Conservation (phyloP, 2,888 invertebrate species). For the Zygogramma bicolorata region DNA sequence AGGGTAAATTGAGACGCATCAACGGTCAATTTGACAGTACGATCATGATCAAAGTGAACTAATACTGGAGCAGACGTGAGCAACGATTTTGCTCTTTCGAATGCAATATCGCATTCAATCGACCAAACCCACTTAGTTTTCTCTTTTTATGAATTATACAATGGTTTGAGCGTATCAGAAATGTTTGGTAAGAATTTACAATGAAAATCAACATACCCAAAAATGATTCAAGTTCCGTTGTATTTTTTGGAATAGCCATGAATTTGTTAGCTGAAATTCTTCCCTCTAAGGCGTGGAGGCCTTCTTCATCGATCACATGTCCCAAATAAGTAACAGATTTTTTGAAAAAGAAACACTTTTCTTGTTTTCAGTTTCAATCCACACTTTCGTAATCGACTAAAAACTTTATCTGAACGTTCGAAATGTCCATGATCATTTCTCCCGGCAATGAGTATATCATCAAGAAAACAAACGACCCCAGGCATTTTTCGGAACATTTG, state of each 20-base stretch:
- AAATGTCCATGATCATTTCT: not conserved
- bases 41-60: not conserved
- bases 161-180: too few species aligned
- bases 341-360: constrained; percentile 50
- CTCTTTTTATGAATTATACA: too few species aligned
- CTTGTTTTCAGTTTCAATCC: constrained; percentile 42
- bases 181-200: constrained; percentile 28
- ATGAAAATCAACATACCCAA: constrained; percentile 17
- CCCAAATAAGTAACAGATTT: constrained; percentile 18
- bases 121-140: too few species aligned
- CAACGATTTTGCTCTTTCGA: constrained; percentile 1
- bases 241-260: constrained; percentile 15
- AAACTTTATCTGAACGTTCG: not conserved
- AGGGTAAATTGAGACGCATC: not conserved
- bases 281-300: constrained; percentile 35
- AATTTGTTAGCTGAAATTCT: constrained; percentile 42
- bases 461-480: not conserved
- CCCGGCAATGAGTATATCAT: not conserved
- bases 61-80: not conserved
- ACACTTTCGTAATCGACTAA: constrained; percentile 24
- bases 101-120: not conserved
- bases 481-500: not conserved
- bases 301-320: not conserved
- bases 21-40: not conserved
- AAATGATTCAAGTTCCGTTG: constrained; percentile 18